Evolutionary conservation across 2,113 vertebrate species (phyloP), one percentile per base, ranked within the genome.

Genomic region (Chlamydotis undulata): DNA sequence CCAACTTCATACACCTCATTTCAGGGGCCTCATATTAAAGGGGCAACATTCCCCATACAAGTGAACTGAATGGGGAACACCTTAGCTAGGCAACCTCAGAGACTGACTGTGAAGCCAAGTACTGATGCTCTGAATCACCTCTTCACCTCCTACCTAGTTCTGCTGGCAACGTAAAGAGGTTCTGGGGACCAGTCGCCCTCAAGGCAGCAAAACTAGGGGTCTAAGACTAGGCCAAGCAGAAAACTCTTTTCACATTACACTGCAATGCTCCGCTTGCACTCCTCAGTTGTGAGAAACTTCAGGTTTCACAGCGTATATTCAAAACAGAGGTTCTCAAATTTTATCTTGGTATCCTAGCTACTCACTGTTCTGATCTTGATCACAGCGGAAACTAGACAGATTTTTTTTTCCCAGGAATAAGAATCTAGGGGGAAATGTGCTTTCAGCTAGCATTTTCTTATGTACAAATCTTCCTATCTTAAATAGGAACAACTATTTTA

Each of bases 81-180:
- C 45, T 50, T 7, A 75, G 23, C 50, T 25, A 22, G 60, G 25
- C 43, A 75, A 22, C 33, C 50, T 59, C 33, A 33, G 22, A 75
- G 29, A 47, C 7, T 0, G 0, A 37, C 9, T 3, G 23, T 2
- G 10, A 37, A n/a, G 39, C 39, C n/a, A 12, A 39, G 17, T 24
- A 39, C 57, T 37, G 19, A 35, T 25, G 37, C 33, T 83, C 2
- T 33, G 11, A 12, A 88, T n/a, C 31, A 55, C 63, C 15, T 55
- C 63, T 37, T 49, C 29, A 19, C 33, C 39, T 81, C 82, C 37
- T 21, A 5, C 68, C n/a, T 75, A 19, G 10, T 43, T 47, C 39
- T 75, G 41, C 31, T 50, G 57, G 61, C 63, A 89, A 59, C 2
- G 2, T 16, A 37, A 49, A 13, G 22, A 60, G 47, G 24, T 56